A percentile compares a stretch with the other conserved stretches of the same genome.
These are phyloP conservation scores for Laothoe populi DNA, from an alignment of 2,888 invertebrate species.

Conservation along the genomic window DNA sequence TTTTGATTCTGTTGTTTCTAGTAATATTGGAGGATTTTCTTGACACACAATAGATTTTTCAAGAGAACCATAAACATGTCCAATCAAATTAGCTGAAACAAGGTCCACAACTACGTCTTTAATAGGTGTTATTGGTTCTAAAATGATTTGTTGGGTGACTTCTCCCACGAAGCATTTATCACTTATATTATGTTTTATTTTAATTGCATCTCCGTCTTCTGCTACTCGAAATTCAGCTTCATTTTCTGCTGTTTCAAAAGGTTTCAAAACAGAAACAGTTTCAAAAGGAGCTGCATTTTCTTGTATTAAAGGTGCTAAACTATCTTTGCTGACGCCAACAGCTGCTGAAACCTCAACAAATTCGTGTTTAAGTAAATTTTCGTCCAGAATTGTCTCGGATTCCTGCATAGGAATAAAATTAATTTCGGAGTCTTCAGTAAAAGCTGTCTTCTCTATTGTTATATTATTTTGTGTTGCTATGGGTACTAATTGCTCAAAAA, in stretches of 20 bases:
- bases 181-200: background rate
- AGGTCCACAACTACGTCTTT: background rate
- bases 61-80: background rate
- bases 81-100: background rate
- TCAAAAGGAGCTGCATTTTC: background rate
- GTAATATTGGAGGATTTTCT: background rate
- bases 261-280: background rate
- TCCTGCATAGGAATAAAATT: too few species aligned
- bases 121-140: constrained; percentile 5
- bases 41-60: background rate
- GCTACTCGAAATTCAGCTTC: background rate
- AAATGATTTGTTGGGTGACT: background rate
- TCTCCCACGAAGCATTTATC: background rate
- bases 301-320: background rate
- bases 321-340: background rate
- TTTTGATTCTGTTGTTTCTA: background rate
- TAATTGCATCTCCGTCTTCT: background rate
- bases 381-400: too few species aligned
- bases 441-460: too few species aligned
- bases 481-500: too few species aligned
- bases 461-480: too few species aligned
- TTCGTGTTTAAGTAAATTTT: background rate
- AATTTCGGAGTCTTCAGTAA: too few species aligned
- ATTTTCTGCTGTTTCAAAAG: too few species aligned
- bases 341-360: background rate